Evolutionary conservation across 2,797 vertebrate genomes (phyloP).

Genomic region (Mus minutoides): DNA sequence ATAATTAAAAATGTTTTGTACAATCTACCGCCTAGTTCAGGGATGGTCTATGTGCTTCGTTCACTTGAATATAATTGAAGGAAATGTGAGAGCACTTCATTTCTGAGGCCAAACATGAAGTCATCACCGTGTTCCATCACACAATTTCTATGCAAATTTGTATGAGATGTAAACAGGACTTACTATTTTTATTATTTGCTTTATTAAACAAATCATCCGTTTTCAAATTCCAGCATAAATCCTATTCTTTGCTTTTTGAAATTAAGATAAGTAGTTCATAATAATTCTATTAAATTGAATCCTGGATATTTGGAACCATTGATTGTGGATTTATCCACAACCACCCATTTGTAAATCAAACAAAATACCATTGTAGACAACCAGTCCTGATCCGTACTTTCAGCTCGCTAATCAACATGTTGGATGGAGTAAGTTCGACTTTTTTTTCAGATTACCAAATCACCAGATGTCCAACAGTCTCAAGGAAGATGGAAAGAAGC

Average conservation of each 20-base stretch:
- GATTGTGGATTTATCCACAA: not conserved
- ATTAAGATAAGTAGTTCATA: not conserved
- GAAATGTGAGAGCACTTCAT: not conserved
- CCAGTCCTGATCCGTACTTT: not conserved
- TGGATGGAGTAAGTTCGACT: not conserved
- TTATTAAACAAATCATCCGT: not conserved
- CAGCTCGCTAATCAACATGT: not conserved
- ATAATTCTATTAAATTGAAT: not conserved
- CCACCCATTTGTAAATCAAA: not conserved
- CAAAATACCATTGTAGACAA: not conserved
- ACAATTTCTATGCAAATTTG: not conserved
- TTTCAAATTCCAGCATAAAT: not conserved
- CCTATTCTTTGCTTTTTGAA: not conserved
- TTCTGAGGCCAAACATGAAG: not conserved
- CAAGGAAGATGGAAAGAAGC: no score
- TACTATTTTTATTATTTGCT: not conserved
- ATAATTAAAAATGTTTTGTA: not conserved
- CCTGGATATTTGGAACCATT: not conserved
- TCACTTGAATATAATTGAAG: constrained; percentile 36
- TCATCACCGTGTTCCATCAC: not conserved
- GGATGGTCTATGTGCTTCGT: not conserved
- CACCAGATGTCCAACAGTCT: not conserved
- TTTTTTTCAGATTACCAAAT: not conserved
- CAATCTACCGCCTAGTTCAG: not conserved
- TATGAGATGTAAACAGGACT: not conserved